Evolutionary conservation across 2,888 invertebrate species (phyloP).

Genomic region (Teinopalpus imperialis): DNA sequence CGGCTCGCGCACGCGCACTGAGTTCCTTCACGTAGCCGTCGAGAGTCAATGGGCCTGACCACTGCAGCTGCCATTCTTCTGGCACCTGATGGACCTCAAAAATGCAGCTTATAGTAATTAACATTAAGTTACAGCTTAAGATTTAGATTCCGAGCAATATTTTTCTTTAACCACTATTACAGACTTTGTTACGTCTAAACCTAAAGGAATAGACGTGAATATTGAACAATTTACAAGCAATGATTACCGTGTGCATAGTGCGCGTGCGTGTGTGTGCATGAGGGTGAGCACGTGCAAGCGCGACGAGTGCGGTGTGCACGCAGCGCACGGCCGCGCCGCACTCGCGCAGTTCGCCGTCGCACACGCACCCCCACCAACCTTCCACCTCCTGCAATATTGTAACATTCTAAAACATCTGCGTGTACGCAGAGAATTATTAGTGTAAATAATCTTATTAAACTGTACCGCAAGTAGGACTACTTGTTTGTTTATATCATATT

Average conservation of each 20-base stretch:
- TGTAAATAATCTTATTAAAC: too few relatives aligned
- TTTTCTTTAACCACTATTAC: too few relatives aligned
- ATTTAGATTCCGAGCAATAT: too few relatives aligned
- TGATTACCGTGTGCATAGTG: constrained; percentile 38
- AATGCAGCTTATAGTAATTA: too few relatives aligned
- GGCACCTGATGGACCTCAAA: constrained; percentile 58
- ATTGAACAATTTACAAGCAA: too few relatives aligned
- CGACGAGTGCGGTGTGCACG: constrained; percentile 49
- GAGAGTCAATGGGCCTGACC: constrained; percentile 58
- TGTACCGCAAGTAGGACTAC: too few relatives aligned
- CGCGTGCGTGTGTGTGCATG: constrained; percentile 11
- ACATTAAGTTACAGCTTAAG: too few relatives aligned
- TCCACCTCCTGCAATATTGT: constrained; percentile 24
- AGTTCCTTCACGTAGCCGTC: constrained; percentile 60
- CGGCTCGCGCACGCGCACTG: constrained; percentile 55
- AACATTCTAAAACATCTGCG: too few relatives aligned
- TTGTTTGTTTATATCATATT: too few relatives aligned
- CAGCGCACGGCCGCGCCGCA: constrained; percentile 46
- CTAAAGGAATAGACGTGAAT: too few relatives aligned
- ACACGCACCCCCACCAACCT: constrained; percentile 63
- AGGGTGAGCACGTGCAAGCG: constrained; percentile 29
- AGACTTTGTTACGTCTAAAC: too few relatives aligned
- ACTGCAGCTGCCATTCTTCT: constrained; percentile 63
- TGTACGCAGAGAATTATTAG: too few relatives aligned
- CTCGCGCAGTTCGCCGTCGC: constrained; percentile 51